Evolutionary conservation across 2,797 vertebrate genomes (phyloP).

Genomic region (Chiroxiphia lanceolata): DNA sequence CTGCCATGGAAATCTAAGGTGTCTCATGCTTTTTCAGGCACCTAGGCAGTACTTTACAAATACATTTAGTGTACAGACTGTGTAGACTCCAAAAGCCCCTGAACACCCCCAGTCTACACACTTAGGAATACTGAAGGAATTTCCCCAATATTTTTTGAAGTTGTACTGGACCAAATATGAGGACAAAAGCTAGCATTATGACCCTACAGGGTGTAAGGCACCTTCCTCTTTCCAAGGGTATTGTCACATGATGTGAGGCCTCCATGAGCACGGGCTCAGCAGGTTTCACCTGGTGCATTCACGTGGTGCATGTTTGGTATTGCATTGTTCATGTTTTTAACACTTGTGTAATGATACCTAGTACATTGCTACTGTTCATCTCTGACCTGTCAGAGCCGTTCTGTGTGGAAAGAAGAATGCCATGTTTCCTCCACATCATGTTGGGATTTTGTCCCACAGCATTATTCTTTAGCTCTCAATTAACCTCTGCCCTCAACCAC

Average conservation of each 20-base stretch:
- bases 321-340: not conserved
- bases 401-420: not conserved
- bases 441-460: not conserved
- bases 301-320: not conserved
- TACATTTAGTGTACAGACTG: not conserved
- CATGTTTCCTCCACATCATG: not conserved
- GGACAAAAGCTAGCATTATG: not conserved
- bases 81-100: not conserved
- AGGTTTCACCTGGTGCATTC: not conserved
- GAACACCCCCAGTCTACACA: accelerated
- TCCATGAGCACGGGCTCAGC: not conserved
- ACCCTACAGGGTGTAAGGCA: not conserved
- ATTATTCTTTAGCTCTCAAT: not conserved
- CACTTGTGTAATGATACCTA: not conserved
- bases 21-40: not conserved
- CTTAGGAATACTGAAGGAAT: not conserved
- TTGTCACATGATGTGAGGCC: not conserved
- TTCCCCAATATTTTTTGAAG: not conserved
- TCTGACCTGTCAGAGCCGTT: not conserved
- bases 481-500: not conserved
- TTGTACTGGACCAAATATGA: not conserved
- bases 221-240: not conserved
- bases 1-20: not conserved
- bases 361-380: not conserved
- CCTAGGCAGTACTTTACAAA: not conserved